Evolutionary conservation across 1,140 invertebrate genomes (phyloP), one percentile per base, ranked within the genome.

Genomic region (Orchesella cincta): DNA sequence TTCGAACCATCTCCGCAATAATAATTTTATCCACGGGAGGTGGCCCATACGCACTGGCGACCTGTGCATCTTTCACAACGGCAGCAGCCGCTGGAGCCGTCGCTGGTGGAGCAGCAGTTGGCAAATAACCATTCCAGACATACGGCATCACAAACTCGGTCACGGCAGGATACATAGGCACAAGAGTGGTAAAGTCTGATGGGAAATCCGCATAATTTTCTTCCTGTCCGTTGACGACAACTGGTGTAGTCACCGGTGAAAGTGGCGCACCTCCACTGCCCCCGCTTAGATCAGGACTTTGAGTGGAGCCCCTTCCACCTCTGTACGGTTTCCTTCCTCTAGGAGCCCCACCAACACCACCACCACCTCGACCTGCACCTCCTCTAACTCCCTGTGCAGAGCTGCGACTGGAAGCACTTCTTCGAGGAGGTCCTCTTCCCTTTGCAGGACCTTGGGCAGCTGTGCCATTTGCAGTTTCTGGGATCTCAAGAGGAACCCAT

Each of bases 121-220:
- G 62, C 31, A 73, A 73, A 75, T 75, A 77, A 1, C 64, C 33
- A 36, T 77, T 67, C 0, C 71, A 75, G 20, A 83, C 82, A 39
- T 80, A 83, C 34, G 82, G 82, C 76, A 81, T 83, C 16, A 82
- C 77, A 75, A 81, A 82, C 74, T 78, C 80, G 2, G 76, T 74
- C 35, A 80, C 71, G 34, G 76, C 36, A 20, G 78, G 52, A 70
- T 79, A 82, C 8, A 81, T 54, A 8, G 81, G 76, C 26, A 75
- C 75, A 34, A 79, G 51, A 12, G 79, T 80, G 2, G 76, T 76
- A 52, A 76, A 80, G 67, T 80, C 79, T 1, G 77, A 20, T 28
- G 76, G 79, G 78, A n/a, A 57, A 23, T 31, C 62, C 33, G 5
- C 26, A 33, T 57, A 57, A 57, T 12, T 46, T 57, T 23, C 28